phyloP scores from a whole-genome alignment of 2,797 vertebrate species.

The Gymnoscopelus braueri region DNA sequence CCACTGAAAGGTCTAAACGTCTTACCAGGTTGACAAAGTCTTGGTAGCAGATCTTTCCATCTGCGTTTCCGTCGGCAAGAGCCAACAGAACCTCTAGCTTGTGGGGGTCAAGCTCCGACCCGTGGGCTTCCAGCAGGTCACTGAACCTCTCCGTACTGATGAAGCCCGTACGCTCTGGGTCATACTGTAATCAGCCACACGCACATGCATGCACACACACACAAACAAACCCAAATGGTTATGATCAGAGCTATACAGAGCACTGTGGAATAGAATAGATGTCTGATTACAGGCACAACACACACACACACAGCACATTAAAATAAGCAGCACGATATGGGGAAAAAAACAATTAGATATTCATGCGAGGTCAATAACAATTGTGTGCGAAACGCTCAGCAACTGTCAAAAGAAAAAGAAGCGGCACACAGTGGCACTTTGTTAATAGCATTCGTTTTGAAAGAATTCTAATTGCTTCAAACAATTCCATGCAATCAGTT shows the following conservation, averaged over 20 bases:
- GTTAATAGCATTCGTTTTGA: constrained; percentile 21
- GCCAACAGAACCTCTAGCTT: constrained; percentile 95
- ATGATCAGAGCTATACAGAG: no score
- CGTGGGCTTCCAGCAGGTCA: constrained; percentile 89
- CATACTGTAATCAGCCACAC: constrained; percentile 83
- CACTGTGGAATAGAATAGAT: neutral
- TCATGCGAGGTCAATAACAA: neutral
- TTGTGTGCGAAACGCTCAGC: neutral
- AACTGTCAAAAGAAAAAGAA: constrained; percentile 15
- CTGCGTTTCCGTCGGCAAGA: constrained; percentile 90
- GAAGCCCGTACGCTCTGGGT: constrained; percentile 92
- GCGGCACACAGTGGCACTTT: constrained; percentile 5
- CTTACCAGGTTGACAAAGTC: constrained; percentile 98
- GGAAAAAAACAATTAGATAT: constrained; percentile 12
- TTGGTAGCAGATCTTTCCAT: constrained; percentile 96
- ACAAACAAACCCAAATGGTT: neutral
- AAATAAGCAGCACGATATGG: constrained; percentile 6
- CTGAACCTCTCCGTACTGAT: constrained; percentile 95
- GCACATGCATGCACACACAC: neutral
- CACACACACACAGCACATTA: neutral
- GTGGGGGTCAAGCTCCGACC: constrained; percentile 93
- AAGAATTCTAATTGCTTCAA: constrained; percentile 35
- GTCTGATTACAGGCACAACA: no score
- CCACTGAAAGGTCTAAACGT: constrained; percentile 16
- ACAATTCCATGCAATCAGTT: constrained; percentile 31